Base-by-base conservation (phyloP, 2,113 vertebrate genomes). In the Hucho hucho region DNA sequence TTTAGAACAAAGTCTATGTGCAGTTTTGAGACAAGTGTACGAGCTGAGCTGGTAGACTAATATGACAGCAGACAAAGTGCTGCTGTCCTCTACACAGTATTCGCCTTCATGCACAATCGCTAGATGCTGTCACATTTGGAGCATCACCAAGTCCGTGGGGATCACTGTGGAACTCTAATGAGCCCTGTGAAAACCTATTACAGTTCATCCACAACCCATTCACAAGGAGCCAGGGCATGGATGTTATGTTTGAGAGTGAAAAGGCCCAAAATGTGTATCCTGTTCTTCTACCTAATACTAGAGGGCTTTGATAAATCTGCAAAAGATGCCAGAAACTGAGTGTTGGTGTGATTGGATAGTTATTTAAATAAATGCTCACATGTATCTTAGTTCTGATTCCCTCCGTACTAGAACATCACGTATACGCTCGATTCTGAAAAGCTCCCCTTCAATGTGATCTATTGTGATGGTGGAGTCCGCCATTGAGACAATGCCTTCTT, bases 371-470 rank as follows among this genome's bases (percentile, higher is more conserved):
- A 22, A 7, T 22, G 64, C 84, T 95, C 83, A 95, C 94, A 95
- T 95, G 86, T 95, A 95, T 64, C 94, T 83, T 73, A 95, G 93
- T 83, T 95, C 94, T 0, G 94, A 95, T 75, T 95, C 94, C 73
- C 93, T 88, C 74, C 94, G 84, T 80, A 95, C 93, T 81, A 95
- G 84, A 53, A 93, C 88, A 75, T 95, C 93, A 49, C 93, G 88
- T 81, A 95, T 93, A 74, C 94, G 83, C 87, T 95, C 94, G 0
- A 95, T 95, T 84, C 92, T 93, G 81, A 94, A 94, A 9, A 95
- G 90, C 76, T 95, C 94, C 1, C 90, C 94, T 72, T 95, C 94
- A 0, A 95, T 94, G 76, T 94, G 93, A 3, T 92, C 92, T 0
- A 94, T 84, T 16, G 93, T 95, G 64, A 91, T 73, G 72, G 89